Evolutionary conservation across 2,797 vertebrate genomes (phyloP).

Genomic region (Morus bassanus): DNA sequence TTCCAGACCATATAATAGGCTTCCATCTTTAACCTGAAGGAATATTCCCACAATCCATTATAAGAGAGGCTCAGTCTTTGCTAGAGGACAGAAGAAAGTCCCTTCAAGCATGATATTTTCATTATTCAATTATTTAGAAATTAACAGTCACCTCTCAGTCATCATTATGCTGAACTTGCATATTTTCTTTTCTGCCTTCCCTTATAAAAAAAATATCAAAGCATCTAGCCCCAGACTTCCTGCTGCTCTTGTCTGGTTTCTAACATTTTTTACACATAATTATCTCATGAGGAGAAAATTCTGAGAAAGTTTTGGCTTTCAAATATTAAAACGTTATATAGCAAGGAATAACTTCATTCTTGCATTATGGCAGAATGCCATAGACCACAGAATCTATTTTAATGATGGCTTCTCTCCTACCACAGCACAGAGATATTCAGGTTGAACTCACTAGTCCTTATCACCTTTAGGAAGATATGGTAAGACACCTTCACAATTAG

Average conservation of each 20-base stretch:
- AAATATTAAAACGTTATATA: neutral
- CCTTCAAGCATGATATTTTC: neutral
- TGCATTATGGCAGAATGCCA: neutral
- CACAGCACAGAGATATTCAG: neutral
- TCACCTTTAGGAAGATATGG: neutral
- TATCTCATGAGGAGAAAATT: neutral
- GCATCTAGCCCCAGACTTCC: neutral
- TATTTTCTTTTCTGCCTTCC: neutral
- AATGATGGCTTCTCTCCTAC: neutral
- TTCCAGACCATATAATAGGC: neutral
- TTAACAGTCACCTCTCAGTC: neutral
- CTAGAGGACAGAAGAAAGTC: neutral
- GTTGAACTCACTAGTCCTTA: neutral
- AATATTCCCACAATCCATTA: neutral
- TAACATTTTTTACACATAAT: neutral
- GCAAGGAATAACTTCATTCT: neutral
- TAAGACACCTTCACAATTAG: neutral
- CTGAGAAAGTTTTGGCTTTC: neutral
- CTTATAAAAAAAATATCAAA: neutral
- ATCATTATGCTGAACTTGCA: neutral
- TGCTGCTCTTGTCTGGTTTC: neutral
- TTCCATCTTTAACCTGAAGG: neutral
- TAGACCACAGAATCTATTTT: neutral
- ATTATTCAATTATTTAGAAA: neutral
- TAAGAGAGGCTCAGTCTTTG: neutral